Base-by-base conservation (phyloP, 2,113 vertebrate species). In the Nipponia nippon region DNA sequence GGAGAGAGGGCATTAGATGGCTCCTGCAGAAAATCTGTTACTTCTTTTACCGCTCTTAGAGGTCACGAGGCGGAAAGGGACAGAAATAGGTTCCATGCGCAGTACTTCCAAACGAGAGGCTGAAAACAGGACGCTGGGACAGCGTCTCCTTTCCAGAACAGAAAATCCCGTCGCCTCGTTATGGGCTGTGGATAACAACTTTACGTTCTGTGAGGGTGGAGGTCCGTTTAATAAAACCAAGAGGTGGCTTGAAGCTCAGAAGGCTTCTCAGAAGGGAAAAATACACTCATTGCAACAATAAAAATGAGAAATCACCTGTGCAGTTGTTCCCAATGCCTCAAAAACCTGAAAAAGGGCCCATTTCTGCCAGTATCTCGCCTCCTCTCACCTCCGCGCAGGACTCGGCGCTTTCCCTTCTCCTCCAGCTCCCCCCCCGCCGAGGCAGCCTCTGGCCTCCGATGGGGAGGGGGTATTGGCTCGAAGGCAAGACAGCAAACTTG, bases 371-470 rank as follows among this genome's bases (percentile, higher is more conserved):
- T 3, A 20, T 17, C 61, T 36, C 2, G 1, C 10, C 59, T 67
- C 2, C 2, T 40, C 25, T 81, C 46, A 3, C 7, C 36, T 44
- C 26, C 2, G 13, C 15, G n/a, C 25, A 19, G 36, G 72, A 27
- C 15, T 49, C 6, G 14, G 0, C 1, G 4, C 18, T 38, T 7
- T 17, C n/a, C 8, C 11, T 22, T 70, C 34, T 32, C n/a, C 30
- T 72, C 16, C 30, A 8, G n/a, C 26, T 44, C 10, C 13, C 17
- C 8, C 29, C 16, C 6, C 13, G 50, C 30, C 5, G 1, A 17
- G 36, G 38, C 25, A 29, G 21, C 32, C 22, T 12, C 5, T 13
- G 23, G 34, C 4, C 14, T 25, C 15, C 11, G 34, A 5, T 5
- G 52, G 22, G 9, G 19, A 59, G 16, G 6, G 10, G 5, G 6